Evolutionary conservation across 2,797 vertebrate genomes (phyloP).

Genomic region (Clarias laeviceps): DNA sequence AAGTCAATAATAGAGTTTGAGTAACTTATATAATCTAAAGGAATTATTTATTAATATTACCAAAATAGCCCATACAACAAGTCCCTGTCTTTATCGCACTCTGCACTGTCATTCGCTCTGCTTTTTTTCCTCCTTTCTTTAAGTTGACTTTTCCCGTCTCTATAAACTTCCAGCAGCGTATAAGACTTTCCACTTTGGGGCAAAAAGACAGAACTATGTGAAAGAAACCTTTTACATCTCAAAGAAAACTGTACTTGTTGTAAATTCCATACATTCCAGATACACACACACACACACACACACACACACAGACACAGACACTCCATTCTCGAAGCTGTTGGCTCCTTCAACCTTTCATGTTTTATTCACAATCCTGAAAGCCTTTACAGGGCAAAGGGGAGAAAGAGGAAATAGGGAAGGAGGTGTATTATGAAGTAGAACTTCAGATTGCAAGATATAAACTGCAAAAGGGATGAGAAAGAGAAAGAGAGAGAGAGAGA

Average conservation of each 20-base stretch:
- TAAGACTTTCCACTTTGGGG: background rate
- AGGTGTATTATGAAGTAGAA: background rate
- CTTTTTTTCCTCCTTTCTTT: background rate
- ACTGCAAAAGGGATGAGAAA: background rate
- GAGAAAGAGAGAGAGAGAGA: background rate
- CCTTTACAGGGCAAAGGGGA: background rate
- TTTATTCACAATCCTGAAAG: conserved; percentile 23
- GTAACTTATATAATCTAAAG: no score
- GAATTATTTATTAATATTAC: no score
- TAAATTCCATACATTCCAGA: background rate
- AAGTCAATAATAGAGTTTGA: no score
- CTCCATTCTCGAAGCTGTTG: background rate
- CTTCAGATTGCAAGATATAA: background rate
- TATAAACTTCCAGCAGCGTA: background rate
- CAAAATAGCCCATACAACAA: no score
- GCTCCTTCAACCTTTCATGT: conserved; percentile 6
- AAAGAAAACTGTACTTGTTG: background rate
- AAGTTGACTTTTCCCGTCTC: background rate
- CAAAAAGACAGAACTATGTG: background rate
- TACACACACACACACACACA: background rate
- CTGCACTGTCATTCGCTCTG: no score
- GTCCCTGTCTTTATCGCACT: no score
- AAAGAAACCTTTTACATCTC: background rate
- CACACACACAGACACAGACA: conserved; percentile 6
- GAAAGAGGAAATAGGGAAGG: background rate